Evolutionary conservation across 2,113 vertebrate species (phyloP).

Genomic region (Sceloporus tristichus): DNA sequence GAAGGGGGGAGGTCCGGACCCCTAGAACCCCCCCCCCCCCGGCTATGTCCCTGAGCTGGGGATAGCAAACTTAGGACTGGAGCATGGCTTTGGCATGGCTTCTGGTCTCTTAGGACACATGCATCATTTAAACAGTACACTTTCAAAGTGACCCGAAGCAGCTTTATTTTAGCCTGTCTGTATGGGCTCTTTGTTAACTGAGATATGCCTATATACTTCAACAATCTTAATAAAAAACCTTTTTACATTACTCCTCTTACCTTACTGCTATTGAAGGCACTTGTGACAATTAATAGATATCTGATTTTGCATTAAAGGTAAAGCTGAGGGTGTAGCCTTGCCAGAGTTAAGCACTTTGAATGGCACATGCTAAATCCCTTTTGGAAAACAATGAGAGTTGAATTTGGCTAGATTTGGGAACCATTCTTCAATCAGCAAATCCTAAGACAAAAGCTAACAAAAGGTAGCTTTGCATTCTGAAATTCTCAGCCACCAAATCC

Average conservation of each 20-base stretch:
- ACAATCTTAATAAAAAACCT: background rate
- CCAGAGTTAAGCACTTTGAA: background rate
- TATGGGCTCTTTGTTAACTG: too few species aligned
- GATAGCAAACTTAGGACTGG: too few species aligned
- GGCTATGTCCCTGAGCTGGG: too few species aligned
- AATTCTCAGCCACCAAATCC: background rate
- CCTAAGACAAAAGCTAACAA: background rate
- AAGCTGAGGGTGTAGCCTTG: background rate
- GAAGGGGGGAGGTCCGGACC: too few species aligned
- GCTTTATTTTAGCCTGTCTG: too few species aligned
- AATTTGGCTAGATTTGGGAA: background rate
- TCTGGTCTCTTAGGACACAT: too few species aligned
- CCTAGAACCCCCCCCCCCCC: too few species aligned
- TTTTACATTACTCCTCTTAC: background rate
- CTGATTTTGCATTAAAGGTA: background rate
- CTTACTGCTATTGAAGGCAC: background rate
- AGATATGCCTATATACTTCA: background rate
- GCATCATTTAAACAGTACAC: too few species aligned
- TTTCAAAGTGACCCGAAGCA: too few species aligned
- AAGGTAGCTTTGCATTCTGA: slow-evolving; percentile 3
- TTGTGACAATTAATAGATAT: background rate
- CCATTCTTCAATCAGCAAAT: background rate
- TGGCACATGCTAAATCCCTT: background rate
- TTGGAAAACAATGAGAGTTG: background rate
- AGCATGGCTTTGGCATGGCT: too few species aligned